Percentiles rank a stretch among this genome's conserved stretches.
phyloP scores from a whole-genome alignment of 2,888 invertebrate species.

The Hirtodrosophila histrioides region DNA sequence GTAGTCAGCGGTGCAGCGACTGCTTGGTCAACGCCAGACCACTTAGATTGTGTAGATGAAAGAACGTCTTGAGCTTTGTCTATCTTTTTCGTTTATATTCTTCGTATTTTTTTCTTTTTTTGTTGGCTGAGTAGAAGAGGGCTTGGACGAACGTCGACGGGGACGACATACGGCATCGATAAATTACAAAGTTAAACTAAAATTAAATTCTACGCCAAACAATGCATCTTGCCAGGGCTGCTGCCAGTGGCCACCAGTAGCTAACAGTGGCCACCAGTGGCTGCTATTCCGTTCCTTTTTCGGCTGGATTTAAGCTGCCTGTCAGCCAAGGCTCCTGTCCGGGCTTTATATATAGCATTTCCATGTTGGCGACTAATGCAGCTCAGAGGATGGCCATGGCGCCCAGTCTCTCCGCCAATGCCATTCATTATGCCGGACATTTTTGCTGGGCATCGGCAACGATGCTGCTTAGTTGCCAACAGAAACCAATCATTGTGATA shows the following conservation, averaged over 20 bases:
- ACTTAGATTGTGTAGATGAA: constrained; percentile 36
- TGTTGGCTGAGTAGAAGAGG: not conserved
- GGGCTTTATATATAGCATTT: constrained; percentile 68
- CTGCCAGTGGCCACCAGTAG: constrained; percentile 16
- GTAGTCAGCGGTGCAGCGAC: constrained; percentile 60
- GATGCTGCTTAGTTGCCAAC: constrained; percentile 72
- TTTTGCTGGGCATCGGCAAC: constrained; percentile 60
- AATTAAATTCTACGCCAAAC: constrained; percentile 80
- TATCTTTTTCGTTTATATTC: constrained; percentile 24
- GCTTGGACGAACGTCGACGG: constrained; percentile 24
- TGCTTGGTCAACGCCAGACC: constrained; percentile 42
- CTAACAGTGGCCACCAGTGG: constrained; percentile 6
- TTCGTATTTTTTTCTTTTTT: constrained; percentile 7
- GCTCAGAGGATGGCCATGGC: constrained; percentile 61
- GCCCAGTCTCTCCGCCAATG: constrained; percentile 77
- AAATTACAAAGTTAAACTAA: constrained; percentile 81
- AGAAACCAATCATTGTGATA: constrained; percentile 81
- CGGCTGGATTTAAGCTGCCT: constrained; percentile 80
- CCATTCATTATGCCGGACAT: constrained; percentile 76
- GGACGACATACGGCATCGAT: constrained; percentile 79
- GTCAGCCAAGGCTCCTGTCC: constrained; percentile 68
- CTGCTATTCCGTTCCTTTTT: constrained; percentile 54
- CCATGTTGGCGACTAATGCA: constrained; percentile 80
- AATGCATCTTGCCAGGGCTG: constrained; percentile 71
- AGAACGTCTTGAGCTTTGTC: constrained; percentile 49